Evolutionary conservation across 2,888 invertebrate genomes (phyloP).

Genomic region (Troglohyphantes excavatus): DNA sequence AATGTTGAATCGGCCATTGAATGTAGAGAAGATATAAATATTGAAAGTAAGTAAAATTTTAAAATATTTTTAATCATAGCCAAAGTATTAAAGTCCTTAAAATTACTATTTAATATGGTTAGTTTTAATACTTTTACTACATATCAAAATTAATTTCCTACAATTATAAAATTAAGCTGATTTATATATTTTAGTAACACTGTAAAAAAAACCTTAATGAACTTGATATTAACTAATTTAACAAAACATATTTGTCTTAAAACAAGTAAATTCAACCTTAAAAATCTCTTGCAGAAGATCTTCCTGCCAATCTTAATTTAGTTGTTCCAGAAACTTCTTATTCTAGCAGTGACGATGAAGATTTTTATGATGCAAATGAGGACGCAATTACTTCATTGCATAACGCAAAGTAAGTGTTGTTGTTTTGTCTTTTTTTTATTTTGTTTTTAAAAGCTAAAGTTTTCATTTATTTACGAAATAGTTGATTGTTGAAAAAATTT

Average conservation of each 20-base stretch:
- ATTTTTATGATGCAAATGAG: conserved; percentile 88
- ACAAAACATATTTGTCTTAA: not conserved
- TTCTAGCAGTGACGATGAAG: conserved; percentile 98
- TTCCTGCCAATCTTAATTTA: conserved; percentile 70
- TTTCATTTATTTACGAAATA: too few relatives aligned
- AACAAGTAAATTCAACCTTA: not conserved
- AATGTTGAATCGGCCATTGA: conserved; percentile 74
- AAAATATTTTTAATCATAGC: too few relatives aligned
- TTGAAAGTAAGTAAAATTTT: conserved; percentile 49
- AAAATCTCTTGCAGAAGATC: conserved; percentile 36
- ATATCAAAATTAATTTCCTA: not conserved
- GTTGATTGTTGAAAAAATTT: too few relatives aligned
- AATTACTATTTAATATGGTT: too few relatives aligned
- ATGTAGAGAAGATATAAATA: conserved; percentile 71
- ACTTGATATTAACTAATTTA: too few relatives aligned
- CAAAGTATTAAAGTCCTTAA: too few relatives aligned
- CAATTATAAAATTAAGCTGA: not conserved
- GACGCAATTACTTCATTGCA: conserved; percentile 80
- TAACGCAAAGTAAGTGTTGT: conserved; percentile 60
- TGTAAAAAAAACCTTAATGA: not conserved
- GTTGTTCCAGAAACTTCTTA: conserved; percentile 95
- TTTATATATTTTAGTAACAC: not conserved
- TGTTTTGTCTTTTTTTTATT: too few relatives aligned
- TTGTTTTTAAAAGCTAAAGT: too few relatives aligned
- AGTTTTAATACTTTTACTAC: too few relatives aligned